Base-by-base conservation (phyloP, 2,888 invertebrate genomes). In the Harpalus rufipes region DNA sequence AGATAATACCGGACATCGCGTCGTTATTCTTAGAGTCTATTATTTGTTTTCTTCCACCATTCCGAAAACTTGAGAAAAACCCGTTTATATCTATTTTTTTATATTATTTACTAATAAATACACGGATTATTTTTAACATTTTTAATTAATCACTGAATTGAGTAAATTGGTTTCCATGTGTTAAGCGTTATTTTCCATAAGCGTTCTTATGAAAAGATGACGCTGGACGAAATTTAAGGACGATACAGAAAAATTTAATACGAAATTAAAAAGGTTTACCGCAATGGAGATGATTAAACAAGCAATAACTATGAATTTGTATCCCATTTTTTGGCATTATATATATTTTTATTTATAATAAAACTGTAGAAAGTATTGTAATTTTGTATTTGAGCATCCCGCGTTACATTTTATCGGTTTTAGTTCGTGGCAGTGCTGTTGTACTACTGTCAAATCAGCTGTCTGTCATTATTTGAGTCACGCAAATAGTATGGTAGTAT, bases 51-150 rank as follows among this genome's bases (percentile, higher is more conserved):
- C 7, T 78, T 12, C 12, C 32, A 58, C 78, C n/a, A n/a, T 78
- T 78, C 78, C 58, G n/a, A 58, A 78, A 78, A 78, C 58, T 78
- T n/a, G 18, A 16, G 58, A 78, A 78, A 78, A 78, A 78, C 78
- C 78, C 78, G 7, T 25, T 56, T 78, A 78, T 78, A 8, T 51
- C 58, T 56, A 58, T 18, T 21, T 78, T 78, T 58, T 32, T 58
- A 56, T 32, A 56, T 4, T 78, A 32, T 78, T 78, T 58, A 63
- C 25, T 21, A 63, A 25, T 25, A 63, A 63, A 10, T 63, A 5
- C 32, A 32, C 32, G 32, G 5, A 32, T 32, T 32, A 5, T 32
- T 32, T 32, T 4, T 32, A 32, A 32, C 5, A 32, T 32, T 32
- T 32, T 32, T 32, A 32, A 32, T 32, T 32, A 32, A 4, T 32